Percentiles rank a stretch among this genome's conserved stretches.
phyloP scores from a whole-genome alignment of 1,140 invertebrate genomes.

The Cyclargus thomasi region DNA sequence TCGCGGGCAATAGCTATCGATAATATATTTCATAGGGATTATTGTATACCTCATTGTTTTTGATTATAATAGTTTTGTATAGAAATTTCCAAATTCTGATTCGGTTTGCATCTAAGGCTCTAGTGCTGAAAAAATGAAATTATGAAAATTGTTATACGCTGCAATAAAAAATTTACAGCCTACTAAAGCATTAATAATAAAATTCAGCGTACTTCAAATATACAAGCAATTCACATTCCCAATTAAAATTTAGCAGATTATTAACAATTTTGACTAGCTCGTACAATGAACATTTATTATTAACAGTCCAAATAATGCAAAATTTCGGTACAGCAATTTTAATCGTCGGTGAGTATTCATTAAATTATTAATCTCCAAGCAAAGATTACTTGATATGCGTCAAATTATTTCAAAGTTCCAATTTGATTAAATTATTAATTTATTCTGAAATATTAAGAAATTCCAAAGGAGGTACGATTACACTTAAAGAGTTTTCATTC shows the following conservation, averaged over 20 bases:
- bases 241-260: not conserved
- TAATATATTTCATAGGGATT: no score
- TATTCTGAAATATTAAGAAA: no score
- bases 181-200: not conserved
- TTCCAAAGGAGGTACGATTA: no score
- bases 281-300: not conserved
- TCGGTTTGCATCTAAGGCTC: no score
- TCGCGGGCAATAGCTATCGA: no score
- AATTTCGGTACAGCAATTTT: not conserved
- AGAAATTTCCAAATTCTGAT: no score
- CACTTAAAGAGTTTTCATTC: no score
- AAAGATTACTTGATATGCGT: not conserved
- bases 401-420: not conserved
- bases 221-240: not conserved
- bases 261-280: not conserved
- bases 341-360: not conserved
- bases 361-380: not conserved
- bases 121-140: not conserved
- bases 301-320: not conserved
- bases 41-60: no score
- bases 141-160: not conserved
- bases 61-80: no score
- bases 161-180: not conserved
- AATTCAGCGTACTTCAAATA: not conserved
- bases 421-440: not conserved